Conservation (phyloP, 2,888 invertebrate genomes). For the Horisme vitalbata region DNA sequence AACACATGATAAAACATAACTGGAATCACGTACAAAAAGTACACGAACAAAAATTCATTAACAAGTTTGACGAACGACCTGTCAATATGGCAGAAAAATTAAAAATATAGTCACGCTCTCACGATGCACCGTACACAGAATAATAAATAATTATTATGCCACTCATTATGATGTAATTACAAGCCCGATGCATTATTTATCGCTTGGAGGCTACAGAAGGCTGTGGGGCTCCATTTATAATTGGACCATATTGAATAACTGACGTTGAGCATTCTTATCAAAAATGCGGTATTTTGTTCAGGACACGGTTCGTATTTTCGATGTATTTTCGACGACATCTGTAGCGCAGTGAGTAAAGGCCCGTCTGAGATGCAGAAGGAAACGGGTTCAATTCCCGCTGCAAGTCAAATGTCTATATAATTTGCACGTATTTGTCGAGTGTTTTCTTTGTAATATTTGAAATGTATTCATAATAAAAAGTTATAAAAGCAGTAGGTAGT, state of each 20-base stretch:
- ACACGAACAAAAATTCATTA: constrained; percentile 19
- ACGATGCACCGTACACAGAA: constrained; percentile 52
- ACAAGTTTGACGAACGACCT: constrained; percentile 20
- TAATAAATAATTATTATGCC: constrained; percentile 63
- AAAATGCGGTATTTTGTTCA: too few species aligned
- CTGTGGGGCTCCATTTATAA: constrained; percentile 15
- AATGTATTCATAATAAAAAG: too few species aligned
- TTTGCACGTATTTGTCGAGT: neutral
- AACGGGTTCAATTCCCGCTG: too few species aligned
- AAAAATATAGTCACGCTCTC: constrained; percentile 58
- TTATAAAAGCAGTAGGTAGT: too few species aligned
- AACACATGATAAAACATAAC: constrained; percentile 11
- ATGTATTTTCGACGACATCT: too few species aligned
- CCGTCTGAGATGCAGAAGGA: too few species aligned
- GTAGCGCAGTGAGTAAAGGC: too few species aligned
- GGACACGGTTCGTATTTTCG: constrained; percentile 7
- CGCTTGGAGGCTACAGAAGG: constrained; percentile 12
- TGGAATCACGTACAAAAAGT: constrained; percentile 17
- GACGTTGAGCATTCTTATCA: too few species aligned
- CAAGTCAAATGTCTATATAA: too few species aligned
- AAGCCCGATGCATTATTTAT: constrained; percentile 62
- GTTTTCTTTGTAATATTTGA: too few species aligned
- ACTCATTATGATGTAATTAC: constrained; percentile 69
- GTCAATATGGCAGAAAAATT: constrained; percentile 39
- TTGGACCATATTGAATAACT: neutral